Evolutionary conservation across 2,113 vertebrate species (phyloP), one percentile per base, ranked within the genome.

Genomic region (Podilymbus podiceps): DNA sequence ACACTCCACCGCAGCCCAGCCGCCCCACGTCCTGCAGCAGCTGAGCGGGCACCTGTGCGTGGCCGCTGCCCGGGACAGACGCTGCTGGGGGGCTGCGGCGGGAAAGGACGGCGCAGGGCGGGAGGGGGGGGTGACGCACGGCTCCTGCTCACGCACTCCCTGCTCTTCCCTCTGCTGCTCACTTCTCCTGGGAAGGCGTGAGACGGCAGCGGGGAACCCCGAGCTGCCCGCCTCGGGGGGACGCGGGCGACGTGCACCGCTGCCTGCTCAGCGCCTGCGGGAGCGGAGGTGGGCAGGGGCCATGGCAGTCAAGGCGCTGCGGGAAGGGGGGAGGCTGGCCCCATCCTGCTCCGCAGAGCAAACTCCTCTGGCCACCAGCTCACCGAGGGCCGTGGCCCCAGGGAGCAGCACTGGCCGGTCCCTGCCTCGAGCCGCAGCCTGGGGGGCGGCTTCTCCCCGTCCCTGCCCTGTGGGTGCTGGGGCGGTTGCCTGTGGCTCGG

Each of bases 281-380:
- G 20, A 12, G 15, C 2, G 4, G 47, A 47, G 59, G 50, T 2
- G 4, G 40, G 42, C 31, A 44, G 63, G 44, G 46, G 44, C 38
- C 8, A 1, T 1, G 31, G 46, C 46, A 27, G 28, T 15, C 3
- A 3, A 9, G 12, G 49, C 2, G 3, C 40, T 40, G 74, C 0
- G 3, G 28, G 33, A 33, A 14, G 11, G 8, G 28, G 31, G 68
- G n/a, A 66, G 38, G 27, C 31, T 1, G 2, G 35, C 22, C 31
- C 60, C 2, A 0, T 59, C 68, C 59, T 27, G 44, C 60, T 58
- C 42, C 0, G 3, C 50, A 56, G 58, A 64, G 58, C 5, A 0
- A n/a, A 12, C 5, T 68, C 46, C 63, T 46, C 64, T 13, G 7
- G 40, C 40, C 1, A 2, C 2, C 3, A 11, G 46, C 2, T n/a